Evolutionary conservation across 2,113 vertebrate species (phyloP).

Genomic region (Sardina pilchardus): DNA sequence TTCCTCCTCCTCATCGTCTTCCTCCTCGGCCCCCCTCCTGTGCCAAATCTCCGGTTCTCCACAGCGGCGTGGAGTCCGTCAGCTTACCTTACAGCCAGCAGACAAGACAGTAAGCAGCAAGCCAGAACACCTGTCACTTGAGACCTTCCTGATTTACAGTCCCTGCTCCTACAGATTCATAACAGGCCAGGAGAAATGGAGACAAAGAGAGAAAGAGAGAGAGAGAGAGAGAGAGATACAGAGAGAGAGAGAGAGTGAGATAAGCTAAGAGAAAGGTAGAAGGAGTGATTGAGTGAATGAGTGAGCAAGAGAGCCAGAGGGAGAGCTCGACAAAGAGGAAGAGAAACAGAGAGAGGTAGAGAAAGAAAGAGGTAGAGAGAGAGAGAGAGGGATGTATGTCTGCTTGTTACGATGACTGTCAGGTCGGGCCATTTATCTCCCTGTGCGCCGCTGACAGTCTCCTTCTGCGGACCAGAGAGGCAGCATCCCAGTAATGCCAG

Average conservation of each 20-base stretch:
- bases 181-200: conserved; percentile 9
- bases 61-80: conserved; percentile 25
- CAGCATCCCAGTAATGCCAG: not conserved
- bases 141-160: conserved; percentile 29
- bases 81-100: conserved; percentile 20
- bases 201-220: not conserved
- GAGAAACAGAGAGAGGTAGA: not conserved
- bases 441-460: not conserved
- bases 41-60: conserved; percentile 18
- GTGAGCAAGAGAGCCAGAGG: not conserved
- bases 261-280: not conserved
- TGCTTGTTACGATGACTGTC: conserved; percentile 3
- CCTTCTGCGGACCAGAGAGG: not conserved
- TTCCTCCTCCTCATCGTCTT: not conserved
- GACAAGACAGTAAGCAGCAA: not conserved
- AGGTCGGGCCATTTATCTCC: not conserved
- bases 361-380: not conserved
- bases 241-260: not conserved
- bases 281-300: too few species aligned
- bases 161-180: not conserved
- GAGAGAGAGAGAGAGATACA: not conserved
- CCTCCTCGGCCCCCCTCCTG: not conserved
- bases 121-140: conserved; percentile 23
- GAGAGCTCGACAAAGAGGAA: not conserved
- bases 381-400: not conserved